phyloP scores from a whole-genome alignment of 2,113 vertebrate species.

The Otis tarda region DNA sequence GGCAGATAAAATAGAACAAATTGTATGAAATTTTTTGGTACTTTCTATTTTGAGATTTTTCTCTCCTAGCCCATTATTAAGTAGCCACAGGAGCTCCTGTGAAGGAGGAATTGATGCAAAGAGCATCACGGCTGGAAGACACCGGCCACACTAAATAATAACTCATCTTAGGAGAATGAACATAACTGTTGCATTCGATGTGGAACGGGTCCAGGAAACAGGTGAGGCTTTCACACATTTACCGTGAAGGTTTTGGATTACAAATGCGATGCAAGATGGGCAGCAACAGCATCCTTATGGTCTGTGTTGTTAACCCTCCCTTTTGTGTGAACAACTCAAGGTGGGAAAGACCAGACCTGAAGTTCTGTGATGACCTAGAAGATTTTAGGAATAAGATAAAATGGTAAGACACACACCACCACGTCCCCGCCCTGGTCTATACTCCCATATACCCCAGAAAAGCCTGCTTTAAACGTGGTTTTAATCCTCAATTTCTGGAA shows the following conservation, averaged over 20 bases:
- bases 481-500: neutral
- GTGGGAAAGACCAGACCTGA: neutral
- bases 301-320: neutral
- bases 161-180: neutral
- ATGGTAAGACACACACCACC: neutral
- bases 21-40: neutral
- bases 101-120: neutral
- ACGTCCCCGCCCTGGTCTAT: fast-evolving
- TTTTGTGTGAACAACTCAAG: neutral
- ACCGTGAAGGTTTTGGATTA: neutral
- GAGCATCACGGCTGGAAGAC: neutral
- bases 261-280: neutral
- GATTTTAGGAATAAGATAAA: neutral
- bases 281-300: neutral
- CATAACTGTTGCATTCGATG: neutral
- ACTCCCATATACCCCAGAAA: neutral
- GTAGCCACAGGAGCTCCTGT: neutral
- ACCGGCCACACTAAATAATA: neutral
- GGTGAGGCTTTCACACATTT: neutral
- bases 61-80: neutral
- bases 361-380: neutral
- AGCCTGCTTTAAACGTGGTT: neutral
- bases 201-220: neutral
- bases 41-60: neutral
- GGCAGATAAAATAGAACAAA: neutral